Evolutionary conservation across 1,140 invertebrate genomes (phyloP), one percentile per base, ranked within the genome.

Genomic region (Steinernema feltiae): DNA sequence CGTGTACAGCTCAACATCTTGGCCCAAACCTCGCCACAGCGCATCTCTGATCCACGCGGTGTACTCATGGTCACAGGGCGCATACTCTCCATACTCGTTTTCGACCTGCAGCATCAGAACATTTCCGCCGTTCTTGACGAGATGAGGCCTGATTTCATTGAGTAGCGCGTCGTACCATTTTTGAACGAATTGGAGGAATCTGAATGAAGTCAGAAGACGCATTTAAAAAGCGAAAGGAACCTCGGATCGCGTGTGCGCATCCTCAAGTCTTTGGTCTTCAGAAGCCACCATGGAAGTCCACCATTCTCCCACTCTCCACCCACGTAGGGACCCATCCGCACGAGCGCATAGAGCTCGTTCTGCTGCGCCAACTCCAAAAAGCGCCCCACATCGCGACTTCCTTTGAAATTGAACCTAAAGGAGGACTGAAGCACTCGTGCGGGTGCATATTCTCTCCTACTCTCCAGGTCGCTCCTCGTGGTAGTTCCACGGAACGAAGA

Each of bases 401-500:
- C 53, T 3, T 17, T 12, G 53, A 63, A 63, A 27, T 63, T 63
- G 53, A 63, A 63, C 15, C 53, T 63, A 21, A 63, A 63, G 7
- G 53, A n/a, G 15, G 24, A 63, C 24, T n/a, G 7, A n/a, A 3
- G 15, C 7, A 3, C 3, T 27, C 24, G n/a, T n/a, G n/a, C n/a
- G 24, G 3, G 7, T 63, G 53, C 7, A 27, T 21, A 63, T 7
- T 7, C 18, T 41, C 35, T 41, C 53, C 24, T 21, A 63, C 53
- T n/a, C 2, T 63, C 53, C 53, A 3, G 53, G 53, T n/a, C 15
- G 24, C 3, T 63, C 15, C 88, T 97, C 93, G 87, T 97, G 95
- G 53, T 91, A 88, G 81, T 92, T 94, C 95, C 94, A 97, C 85
- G 95, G 93, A 0, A 97, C 48, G 72, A 46, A 73, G 48, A 73